Evolutionary conservation across 2,113 vertebrate species (phyloP).

Genomic region (Entosphenus tridentatus): DNA sequence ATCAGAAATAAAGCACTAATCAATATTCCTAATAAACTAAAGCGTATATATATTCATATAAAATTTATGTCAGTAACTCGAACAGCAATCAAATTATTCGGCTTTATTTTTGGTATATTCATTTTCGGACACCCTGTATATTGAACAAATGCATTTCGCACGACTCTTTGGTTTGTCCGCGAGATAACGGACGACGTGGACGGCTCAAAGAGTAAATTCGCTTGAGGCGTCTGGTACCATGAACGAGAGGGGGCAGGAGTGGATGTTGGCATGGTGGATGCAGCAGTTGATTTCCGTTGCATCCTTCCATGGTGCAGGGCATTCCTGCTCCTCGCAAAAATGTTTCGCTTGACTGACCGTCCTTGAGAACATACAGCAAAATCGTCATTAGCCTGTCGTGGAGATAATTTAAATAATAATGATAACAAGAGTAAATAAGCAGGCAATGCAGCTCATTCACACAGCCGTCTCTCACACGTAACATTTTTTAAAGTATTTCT

Average conservation of each 20-base stretch:
- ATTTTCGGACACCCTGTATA: background rate
- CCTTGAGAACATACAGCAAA: no score
- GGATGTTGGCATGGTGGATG: slow-evolving; percentile 48
- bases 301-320: slow-evolving; percentile 40
- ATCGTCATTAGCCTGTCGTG: no score
- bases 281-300: slow-evolving; percentile 43
- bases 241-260: slow-evolving; percentile 44
- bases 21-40: background rate
- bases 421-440: no score
- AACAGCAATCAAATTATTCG: background rate
- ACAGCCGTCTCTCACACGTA: no score
- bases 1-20: background rate
- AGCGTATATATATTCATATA: background rate
- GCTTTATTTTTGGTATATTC: background rate
- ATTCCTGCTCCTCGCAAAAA: slow-evolving; percentile 40
- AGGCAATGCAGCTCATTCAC: no score
- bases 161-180: no score
- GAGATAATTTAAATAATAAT: no score
- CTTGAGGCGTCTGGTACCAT: slow-evolving; percentile 21
- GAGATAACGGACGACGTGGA: no score
- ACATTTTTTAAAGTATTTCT: no score
- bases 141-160: no score
- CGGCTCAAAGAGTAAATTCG: no score
- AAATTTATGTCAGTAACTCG: background rate
- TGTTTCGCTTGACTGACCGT: slow-evolving; percentile 18